phyloP scores from a whole-genome alignment of 2,888 invertebrate genomes.

The Rotaria sp. region DNA sequence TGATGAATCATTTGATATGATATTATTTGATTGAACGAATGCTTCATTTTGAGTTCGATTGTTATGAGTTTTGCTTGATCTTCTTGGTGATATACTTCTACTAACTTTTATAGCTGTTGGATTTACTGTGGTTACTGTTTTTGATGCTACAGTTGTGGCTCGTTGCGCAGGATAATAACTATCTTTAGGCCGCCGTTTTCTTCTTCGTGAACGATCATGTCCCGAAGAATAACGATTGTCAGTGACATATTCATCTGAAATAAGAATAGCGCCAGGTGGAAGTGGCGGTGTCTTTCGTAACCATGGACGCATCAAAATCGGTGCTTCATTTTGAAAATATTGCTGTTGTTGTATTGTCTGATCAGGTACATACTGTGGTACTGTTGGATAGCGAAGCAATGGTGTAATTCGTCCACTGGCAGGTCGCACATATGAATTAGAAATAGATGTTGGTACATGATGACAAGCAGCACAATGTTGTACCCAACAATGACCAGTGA shows the following conservation, averaged over 20 bases:
- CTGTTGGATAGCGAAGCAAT: conserved; percentile 6
- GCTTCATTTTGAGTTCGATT: not conserved
- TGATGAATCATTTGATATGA: not conserved
- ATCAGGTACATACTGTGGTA: not conserved
- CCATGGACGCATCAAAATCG: not conserved
- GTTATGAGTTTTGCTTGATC: not conserved
- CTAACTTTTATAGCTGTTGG: not conserved
- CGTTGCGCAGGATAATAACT: not conserved
- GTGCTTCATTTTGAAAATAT: not conserved
- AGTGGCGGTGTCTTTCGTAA: not conserved
- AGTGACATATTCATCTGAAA: not conserved
- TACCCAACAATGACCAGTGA: not conserved
- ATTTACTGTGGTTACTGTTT: not conserved
- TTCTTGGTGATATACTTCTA: not conserved
- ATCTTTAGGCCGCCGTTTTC: not conserved
- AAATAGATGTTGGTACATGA: not conserved
- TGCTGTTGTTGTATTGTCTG: not conserved
- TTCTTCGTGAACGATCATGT: not conserved
- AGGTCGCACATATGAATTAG: not conserved
- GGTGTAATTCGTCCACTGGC: not conserved
- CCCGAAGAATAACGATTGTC: not conserved
- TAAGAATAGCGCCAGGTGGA: not conserved
- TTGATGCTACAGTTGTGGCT: not conserved
- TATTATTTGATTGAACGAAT: not conserved
- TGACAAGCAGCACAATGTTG: conserved; percentile 15